Base-by-base conservation (phyloP, 2,888 invertebrate genomes). In the Latrodectus elegans region DNA sequence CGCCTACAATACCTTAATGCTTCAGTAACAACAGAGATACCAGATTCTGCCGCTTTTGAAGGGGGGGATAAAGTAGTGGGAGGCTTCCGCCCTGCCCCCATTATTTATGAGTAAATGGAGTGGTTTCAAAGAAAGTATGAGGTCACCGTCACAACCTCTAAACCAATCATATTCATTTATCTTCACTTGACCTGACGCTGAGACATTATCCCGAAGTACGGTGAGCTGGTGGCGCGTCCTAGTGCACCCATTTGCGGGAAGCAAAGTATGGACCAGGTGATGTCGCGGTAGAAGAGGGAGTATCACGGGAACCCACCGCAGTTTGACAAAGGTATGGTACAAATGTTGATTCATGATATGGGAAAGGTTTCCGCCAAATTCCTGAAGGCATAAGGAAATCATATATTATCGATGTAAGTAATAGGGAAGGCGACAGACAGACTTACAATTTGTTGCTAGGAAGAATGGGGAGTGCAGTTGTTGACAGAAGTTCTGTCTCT, bases 101-200 rank as follows among this genome's bases (percentile, higher is more conserved):
- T 88, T 88, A 88, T 88, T 88, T 88, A 88, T 88, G 87, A 78
- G 55, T 77, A 81, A 87, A 87, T 81, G 81, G 86, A 80, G 74
- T 80, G 73, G 78, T 78, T 88, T 82, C 87, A 88, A 88, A 83
- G 87, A 82, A 88, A 82, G 78, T 78, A 88, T 82, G 68, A 78
- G 87, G 87, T 88, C 82, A 78, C 82, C 78, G 60, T 78, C 87
- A 78, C 82, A 73, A 74, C 87, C 87, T 88, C 74, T 64, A 72
- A 82, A 72, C 87, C 87, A 88, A 88, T 88, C 82, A 83, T 88
- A 88, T 88, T 88, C 87, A 88, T 88, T 88, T 88, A 88, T 88
- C 87, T 88, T 88, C 87, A 88, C 87, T 88, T 88, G 87, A 88
- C 87, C 87, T 88, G 87, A 78, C 87, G 77, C 74, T 83, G 87